Evolutionary conservation across 2,888 invertebrate species (phyloP).

Genomic region (Eristalis arbustorum): DNA sequence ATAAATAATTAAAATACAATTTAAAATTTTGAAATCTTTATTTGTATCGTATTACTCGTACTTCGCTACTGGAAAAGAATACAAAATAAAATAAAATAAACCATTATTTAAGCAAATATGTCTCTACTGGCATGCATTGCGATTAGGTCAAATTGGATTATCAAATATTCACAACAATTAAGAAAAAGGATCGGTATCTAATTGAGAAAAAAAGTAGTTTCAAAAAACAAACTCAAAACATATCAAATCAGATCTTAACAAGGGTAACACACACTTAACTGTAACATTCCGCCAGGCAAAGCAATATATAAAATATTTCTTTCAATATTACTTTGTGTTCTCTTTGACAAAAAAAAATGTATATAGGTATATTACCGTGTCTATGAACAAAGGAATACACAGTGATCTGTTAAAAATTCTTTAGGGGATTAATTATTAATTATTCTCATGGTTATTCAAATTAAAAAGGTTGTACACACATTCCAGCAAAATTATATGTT

Average conservation of each 20-base stretch:
- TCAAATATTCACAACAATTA: conserved; percentile 28
- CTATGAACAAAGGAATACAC: conserved; percentile 53
- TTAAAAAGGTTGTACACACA: conserved; percentile 43
- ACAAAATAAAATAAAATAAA: neutral
- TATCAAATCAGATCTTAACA: neutral
- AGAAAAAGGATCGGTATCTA: neutral
- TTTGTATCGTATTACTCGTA: neutral
- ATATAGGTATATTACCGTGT: conserved; percentile 49
- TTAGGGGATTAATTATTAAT: conserved; percentile 23
- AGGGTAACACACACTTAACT: conserved; percentile 57
- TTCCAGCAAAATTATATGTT: conserved; percentile 37
- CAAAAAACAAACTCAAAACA: conserved; percentile 15
- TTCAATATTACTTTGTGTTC: conserved; percentile 66
- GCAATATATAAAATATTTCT: conserved; percentile 75
- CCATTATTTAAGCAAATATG: neutral
- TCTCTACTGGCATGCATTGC: conserved; percentile 49
- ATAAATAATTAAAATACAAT: neutral
- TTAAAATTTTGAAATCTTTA: conserved; percentile 1
- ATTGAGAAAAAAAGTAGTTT: conserved; percentile 9
- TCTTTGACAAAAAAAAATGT: conserved; percentile 31
- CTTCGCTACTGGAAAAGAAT: neutral
- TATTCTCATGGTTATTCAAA: conserved; percentile 8
- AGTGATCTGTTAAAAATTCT: conserved; percentile 60
- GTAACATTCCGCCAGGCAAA: conserved; percentile 79
- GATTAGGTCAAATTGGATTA: conserved; percentile 16